phyloP scores from a whole-genome alignment of 1,140 invertebrate genomes.

The Drosophila bipectinata region DNA sequence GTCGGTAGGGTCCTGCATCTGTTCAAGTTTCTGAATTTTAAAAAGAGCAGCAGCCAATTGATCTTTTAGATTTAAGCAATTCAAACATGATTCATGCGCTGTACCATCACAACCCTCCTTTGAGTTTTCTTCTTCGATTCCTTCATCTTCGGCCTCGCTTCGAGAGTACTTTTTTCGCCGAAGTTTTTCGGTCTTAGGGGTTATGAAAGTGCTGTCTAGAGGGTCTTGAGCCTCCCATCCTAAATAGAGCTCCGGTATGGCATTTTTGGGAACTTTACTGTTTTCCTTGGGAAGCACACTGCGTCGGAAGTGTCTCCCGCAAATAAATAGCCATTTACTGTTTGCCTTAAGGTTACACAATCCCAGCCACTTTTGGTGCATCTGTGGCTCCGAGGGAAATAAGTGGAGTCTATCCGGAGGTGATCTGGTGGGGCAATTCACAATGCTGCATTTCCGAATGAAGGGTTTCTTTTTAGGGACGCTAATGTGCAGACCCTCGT shows the following conservation, averaged over 20 bases:
- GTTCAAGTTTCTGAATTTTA: slow-evolving; percentile 17
- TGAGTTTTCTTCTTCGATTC: slow-evolving; percentile 28
- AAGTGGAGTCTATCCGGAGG: slow-evolving; percentile 22
- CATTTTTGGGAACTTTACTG: slow-evolving; percentile 24
- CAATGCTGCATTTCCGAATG: slow-evolving; percentile 14
- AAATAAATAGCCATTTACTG: slow-evolving; percentile 27
- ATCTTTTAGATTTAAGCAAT: slow-evolving; percentile 8
- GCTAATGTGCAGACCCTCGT: background rate
- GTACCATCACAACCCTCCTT: background rate
- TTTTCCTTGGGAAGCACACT: slow-evolving; percentile 21
- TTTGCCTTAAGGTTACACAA: slow-evolving; percentile 8
- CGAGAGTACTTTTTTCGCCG: background rate
- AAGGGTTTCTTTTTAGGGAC: slow-evolving; percentile 3
- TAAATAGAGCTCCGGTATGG: slow-evolving; percentile 14
- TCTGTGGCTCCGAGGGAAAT: slow-evolving; percentile 28
- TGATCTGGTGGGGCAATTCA: slow-evolving; percentile 13
- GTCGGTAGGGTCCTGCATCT: background rate
- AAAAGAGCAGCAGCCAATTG: slow-evolving; percentile 14
- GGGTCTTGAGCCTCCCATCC: slow-evolving; percentile 17
- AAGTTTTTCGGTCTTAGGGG: background rate
- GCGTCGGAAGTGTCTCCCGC: slow-evolving; percentile 20
- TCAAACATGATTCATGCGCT: slow-evolving; percentile 2
- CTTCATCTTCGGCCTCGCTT: slow-evolving; percentile 23
- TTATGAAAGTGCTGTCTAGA: background rate
- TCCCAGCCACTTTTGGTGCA: slow-evolving; percentile 15